phyloP scores from a whole-genome alignment of 2,113 vertebrate genomes.

The Ranitomeya variabilis region DNA sequence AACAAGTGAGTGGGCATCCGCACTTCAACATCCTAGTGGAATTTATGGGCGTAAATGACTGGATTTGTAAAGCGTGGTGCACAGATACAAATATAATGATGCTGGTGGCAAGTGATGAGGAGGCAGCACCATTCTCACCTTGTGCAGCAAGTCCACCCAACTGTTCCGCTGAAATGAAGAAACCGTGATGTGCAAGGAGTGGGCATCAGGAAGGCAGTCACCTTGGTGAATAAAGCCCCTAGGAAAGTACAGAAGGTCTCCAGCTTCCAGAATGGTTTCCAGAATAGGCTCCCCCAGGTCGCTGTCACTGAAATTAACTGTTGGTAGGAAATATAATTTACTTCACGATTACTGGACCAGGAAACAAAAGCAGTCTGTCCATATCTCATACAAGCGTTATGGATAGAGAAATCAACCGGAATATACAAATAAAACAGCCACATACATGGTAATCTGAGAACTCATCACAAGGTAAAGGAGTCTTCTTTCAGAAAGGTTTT shows the following conservation, averaged over 20 bases:
- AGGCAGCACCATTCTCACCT: conserved; percentile 61
- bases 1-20: no score
- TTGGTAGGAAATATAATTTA: conserved; percentile 17
- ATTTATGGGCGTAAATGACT: background rate
- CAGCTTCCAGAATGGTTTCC: conserved; percentile 87
- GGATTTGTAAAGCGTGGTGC: no score
- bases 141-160: conserved; percentile 90
- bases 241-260: conserved; percentile 94
- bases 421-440: no score
- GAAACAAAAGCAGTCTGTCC: background rate
- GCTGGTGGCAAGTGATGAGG: background rate
- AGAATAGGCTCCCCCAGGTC: conserved; percentile 85
- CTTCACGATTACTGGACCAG: background rate
- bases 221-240: conserved; percentile 95
- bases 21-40: background rate
- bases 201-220: conserved; percentile 79
- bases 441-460: no score
- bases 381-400: no score
- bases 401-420: no score
- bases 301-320: conserved; percentile 81
- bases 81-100: no score
- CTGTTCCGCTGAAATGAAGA: conserved; percentile 94
- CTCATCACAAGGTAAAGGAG: no score
- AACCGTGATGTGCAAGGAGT: conserved; percentile 92
- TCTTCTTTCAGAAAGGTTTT: no score